phyloP scores from a whole-genome alignment of 64 coral and sea anemone genomes.

The Anthopleura sola region DNA sequence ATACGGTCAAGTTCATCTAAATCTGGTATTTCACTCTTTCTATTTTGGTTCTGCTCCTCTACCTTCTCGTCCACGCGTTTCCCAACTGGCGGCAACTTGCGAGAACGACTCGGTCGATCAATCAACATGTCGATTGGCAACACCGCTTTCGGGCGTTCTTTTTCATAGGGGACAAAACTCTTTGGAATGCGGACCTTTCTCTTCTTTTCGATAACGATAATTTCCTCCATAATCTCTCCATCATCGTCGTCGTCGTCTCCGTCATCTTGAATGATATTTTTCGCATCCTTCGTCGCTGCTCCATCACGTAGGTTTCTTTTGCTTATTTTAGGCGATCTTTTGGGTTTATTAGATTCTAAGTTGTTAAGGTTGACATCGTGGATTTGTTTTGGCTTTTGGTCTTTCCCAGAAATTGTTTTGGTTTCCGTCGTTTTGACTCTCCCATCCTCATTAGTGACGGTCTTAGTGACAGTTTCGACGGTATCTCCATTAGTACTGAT shows the following conservation, averaged over 20 bases:
- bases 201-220: slow-evolving; percentile 4
- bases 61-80: background rate
- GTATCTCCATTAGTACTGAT: background rate
- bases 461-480: background rate
- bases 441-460: background rate
- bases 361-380: background rate
- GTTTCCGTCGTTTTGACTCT: background rate
- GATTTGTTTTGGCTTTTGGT: background rate
- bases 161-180: slow-evolving; percentile 1
- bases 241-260: background rate
- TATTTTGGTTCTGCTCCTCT: background rate
- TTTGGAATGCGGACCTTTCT: slow-evolving; percentile 14
- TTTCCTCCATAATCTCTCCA: background rate
- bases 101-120: background rate
- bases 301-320: background rate
- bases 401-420: background rate
- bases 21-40: background rate
- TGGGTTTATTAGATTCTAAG: background rate
- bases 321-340: background rate
- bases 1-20: slow-evolving; percentile 5
- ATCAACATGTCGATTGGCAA: slow-evolving; percentile 1
- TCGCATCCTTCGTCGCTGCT: background rate
- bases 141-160: background rate
- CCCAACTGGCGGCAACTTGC: background rate
- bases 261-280: background rate